These are phyloP conservation scores for Xanthia togata DNA, from an alignment of 2,888 invertebrate species.

Conservation along the genomic window DNA sequence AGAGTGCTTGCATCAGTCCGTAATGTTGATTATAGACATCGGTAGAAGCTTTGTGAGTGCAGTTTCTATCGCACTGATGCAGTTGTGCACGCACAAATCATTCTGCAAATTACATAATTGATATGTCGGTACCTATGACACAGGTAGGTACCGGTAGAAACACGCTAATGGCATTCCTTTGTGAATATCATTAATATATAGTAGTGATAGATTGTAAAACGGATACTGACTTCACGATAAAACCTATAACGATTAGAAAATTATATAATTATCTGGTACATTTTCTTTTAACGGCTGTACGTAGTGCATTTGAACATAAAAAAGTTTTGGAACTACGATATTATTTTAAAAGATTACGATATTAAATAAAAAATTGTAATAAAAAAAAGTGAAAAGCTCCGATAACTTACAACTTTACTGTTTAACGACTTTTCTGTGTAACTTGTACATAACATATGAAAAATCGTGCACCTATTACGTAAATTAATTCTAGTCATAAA, in stretches of 20 bases:
- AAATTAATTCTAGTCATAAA: conserved; percentile 40
- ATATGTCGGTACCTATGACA: conserved; percentile 56
- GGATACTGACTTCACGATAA: background rate
- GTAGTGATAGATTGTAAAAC: conserved; percentile 21
- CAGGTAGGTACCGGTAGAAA: conserved; percentile 24
- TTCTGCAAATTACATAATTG: conserved; percentile 61
- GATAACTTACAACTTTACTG: conserved; percentile 6
- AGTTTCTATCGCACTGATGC: conserved; percentile 75
- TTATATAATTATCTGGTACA: background rate
- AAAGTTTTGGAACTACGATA: background rate
- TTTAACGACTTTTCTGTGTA: conserved; percentile 22
- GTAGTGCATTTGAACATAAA: background rate
- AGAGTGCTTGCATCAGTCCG: conserved; percentile 80
- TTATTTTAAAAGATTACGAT: background rate
- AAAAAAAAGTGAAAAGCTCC: background rate
- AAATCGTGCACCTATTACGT: conserved; percentile 23
- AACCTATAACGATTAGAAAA: conserved; percentile 11
- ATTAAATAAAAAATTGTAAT: no score
- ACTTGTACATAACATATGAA: conserved; percentile 23
- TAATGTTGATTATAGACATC: conserved; percentile 85
- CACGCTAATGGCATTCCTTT: conserved; percentile 49
- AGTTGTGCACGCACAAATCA: conserved; percentile 78
- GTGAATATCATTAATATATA: conserved; percentile 42
- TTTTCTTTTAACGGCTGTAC: background rate
- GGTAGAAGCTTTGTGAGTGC: conserved; percentile 76